Conservation (phyloP, 2,888 invertebrate species). For the Ectemnius lituratus region DNA sequence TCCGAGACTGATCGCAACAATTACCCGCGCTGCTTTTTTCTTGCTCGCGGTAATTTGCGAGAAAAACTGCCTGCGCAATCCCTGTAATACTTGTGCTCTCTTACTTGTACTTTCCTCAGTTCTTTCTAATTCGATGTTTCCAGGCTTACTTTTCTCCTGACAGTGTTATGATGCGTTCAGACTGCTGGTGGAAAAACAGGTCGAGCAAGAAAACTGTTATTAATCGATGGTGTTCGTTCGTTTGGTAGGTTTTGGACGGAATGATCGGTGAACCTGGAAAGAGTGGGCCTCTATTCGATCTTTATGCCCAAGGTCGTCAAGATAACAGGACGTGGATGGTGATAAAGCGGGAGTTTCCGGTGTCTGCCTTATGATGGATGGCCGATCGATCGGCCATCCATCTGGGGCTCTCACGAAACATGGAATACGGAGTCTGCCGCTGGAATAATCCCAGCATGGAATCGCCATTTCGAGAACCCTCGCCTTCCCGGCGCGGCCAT, state of each 20-base stretch:
- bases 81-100: not conserved
- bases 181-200: not conserved
- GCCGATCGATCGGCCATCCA: slow-evolving; percentile 11
- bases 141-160: not conserved
- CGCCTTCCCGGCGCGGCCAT: slow-evolving; percentile 27
- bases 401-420: not conserved
- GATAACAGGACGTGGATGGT: not conserved
- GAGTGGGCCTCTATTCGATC: not conserved
- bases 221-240: not conserved
- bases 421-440: not conserved
- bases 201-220: not conserved
- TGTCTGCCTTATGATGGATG: slow-evolving; percentile 5
- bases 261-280: too few relatives aligned
- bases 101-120: not conserved
- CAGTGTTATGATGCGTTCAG: too few relatives aligned
- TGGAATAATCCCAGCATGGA: not conserved
- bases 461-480: slow-evolving; percentile 7
- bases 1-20: slow-evolving; percentile 1
- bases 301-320: not conserved
- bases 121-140: not conserved
- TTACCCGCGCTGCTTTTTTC: not conserved
- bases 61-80: not conserved
- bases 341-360: slow-evolving; percentile 26
- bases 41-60: not conserved
- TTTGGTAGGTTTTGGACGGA: too few relatives aligned